Percentiles rank a stretch among this genome's conserved stretches.
phyloP scores from a whole-genome alignment of 37 sponge, comb jelly and placozoan genomes.

The Eunapius fragilis region DNA sequence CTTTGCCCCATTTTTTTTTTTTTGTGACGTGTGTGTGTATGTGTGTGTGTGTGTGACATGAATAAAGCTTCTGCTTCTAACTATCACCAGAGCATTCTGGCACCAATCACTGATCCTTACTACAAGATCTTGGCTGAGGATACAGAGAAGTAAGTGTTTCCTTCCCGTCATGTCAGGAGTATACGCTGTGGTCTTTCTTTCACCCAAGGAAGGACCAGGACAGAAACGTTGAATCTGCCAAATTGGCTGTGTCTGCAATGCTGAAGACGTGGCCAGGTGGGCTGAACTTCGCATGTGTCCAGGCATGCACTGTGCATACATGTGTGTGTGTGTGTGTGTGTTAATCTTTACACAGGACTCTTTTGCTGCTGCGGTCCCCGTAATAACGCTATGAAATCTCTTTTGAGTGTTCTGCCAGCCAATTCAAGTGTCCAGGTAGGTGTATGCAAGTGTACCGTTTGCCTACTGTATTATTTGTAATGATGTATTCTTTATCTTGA shows the following conservation, averaged over 20 bases:
- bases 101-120: conserved; percentile 84
- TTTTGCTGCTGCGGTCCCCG: conserved; percentile 27
- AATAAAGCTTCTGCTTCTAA: neutral
- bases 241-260: conserved; percentile 53
- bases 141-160: neutral
- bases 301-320: neutral
- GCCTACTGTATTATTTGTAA: no score
- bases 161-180: neutral
- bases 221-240: conserved; percentile 53
- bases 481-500: no score
- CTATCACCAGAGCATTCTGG: conserved; percentile 48
- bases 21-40: no score
- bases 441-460: neutral
- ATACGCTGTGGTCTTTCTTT: neutral
- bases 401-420: conserved; percentile 45
- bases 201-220: conserved; percentile 7
- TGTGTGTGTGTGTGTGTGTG: conserved; percentile 3
- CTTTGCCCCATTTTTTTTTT: neutral
- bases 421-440: conserved; percentile 42
- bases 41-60: neutral
- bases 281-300: neutral
- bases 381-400: conserved; percentile 32
- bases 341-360: neutral
- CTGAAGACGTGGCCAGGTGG: conserved; percentile 77
- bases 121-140: conserved; percentile 32